A percentile compares a stretch with the other conserved stretches of the same genome.
Evolutionary conservation across 2,797 vertebrate species (phyloP).

Genomic region (Trachurus trachurus): DNA sequence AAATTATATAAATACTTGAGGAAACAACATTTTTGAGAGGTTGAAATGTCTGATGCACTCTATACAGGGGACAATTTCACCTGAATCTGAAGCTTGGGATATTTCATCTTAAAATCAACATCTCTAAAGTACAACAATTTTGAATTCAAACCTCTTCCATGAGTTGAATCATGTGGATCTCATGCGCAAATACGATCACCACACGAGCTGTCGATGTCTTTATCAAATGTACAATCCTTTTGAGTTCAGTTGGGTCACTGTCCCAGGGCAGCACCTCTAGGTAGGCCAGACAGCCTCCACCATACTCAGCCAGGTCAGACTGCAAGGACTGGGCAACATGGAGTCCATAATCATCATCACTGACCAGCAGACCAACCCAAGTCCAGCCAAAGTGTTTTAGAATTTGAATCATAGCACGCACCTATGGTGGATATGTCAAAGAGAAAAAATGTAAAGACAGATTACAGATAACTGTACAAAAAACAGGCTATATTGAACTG

Average conservation of each 20-base stretch:
- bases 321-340: conserved; percentile 75
- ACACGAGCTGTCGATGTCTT: conserved; percentile 66
- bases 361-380: conserved; percentile 80
- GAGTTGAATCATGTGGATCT: conserved; percentile 55
- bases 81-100: not conserved
- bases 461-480: not conserved
- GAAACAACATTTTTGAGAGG: not conserved
- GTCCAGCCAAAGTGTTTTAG: conserved; percentile 79
- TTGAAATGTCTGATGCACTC: not conserved
- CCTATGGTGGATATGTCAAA: conserved; percentile 36
- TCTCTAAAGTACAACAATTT: not conserved
- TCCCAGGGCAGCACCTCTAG: conserved; percentile 73
- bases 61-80: not conserved
- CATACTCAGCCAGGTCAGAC: conserved; percentile 48
- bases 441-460: not conserved
- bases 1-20: too few species aligned
- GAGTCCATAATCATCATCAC: conserved; percentile 81
- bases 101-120: not conserved
- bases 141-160: conserved; percentile 62
- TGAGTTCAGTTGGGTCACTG: conserved; percentile 51
- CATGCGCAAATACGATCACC: conserved; percentile 67
- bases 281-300: conserved; percentile 73
- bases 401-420: conserved; percentile 77
- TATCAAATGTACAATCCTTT: conserved; percentile 63
- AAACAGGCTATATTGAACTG: not conserved